phyloP scores from a whole-genome alignment of 1,140 invertebrate genomes.

The Oryzaephilus surinamensis region DNA sequence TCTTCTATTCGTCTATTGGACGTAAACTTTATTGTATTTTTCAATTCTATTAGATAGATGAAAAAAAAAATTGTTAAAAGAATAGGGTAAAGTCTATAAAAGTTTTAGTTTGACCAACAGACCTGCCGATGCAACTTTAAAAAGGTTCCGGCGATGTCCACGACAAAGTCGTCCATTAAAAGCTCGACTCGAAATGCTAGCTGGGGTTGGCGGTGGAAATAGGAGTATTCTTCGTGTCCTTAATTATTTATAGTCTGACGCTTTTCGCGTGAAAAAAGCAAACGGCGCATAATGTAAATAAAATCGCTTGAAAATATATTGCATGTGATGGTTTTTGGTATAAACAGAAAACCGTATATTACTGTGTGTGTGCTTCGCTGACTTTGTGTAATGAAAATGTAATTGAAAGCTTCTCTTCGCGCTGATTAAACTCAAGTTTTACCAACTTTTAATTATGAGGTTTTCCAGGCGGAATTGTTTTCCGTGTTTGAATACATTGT shows the following conservation, averaged over 20 bases:
- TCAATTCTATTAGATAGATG: constrained; percentile 1
- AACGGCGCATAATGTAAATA: constrained; percentile 6
- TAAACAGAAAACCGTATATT: too few relatives aligned
- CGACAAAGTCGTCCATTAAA: constrained; percentile 9
- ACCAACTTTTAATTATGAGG: constrained; percentile 10
- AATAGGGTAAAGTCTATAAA: too few relatives aligned
- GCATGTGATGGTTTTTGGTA: constrained; percentile 8
- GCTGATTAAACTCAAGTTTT: constrained; percentile 9
- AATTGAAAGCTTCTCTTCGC: constrained; percentile 3
- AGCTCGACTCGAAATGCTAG: too few relatives aligned
- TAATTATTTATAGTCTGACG: constrained; percentile 10
- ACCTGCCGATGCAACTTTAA: constrained; percentile 12
- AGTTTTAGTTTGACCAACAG: too few relatives aligned
- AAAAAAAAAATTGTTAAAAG: too few relatives aligned
- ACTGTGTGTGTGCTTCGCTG: background rate
- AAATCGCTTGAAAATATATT: constrained; percentile 6
- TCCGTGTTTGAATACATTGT: constrained; percentile 7
- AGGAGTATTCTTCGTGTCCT: constrained; percentile 3
- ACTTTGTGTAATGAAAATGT: constrained; percentile 8
- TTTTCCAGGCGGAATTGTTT: constrained; percentile 7
- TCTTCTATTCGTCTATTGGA: background rate
- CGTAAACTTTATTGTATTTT: constrained; percentile 2
- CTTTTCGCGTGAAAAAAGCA: constrained; percentile 8
- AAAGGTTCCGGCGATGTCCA: constrained; percentile 9
- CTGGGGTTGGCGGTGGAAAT: constrained; percentile 5